Base-by-base conservation (phyloP, 2,113 vertebrate species). In the western clawed frog (Xenopus tropicalis) region DNA sequence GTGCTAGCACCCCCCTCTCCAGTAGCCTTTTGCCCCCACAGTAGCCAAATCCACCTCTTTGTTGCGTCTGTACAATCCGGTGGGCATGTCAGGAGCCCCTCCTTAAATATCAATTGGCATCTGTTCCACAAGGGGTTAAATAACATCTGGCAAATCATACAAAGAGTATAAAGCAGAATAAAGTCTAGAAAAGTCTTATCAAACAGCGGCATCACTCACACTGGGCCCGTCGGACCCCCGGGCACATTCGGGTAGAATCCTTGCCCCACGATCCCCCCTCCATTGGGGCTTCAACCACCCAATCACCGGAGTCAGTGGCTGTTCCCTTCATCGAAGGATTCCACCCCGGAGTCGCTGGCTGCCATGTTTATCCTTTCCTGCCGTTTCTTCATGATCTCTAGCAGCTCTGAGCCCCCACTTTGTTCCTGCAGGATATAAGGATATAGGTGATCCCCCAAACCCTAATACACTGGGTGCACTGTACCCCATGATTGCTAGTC, bases 321-420 rank as follows among this genome's bases (percentile, higher is more conserved):
- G 85, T 90, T 94, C 81, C 92, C 93, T 89, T 98, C 95, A 13
- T 98, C 96, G 70, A 96, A 98, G 65, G 96, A 98, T 81, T 97
- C 95, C 82, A 98, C 95, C 69, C 97, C 97, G 0, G 96, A 98
- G 70, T 99, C 96, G 4, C 91, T 89, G 75, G 93, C 93, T n/a
- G 83, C 85, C n/a, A 89, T 89, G 3, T 88, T 92, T 71, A 99
- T 92, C 78, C 96, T 98, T 86, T 98, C 95, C 89, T 98, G 95
- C 2, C 95, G 87, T 81, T 95, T 89, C 85, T 93, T 88, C 97
- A 99, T 99, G 79, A 99, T 93, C 86, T 98, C 96, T 87, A 93
- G 93, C 24, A 99, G 86, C 86, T 99, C 97, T 1, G 94, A 93
- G 66, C 93, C 95, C 14, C 93, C 93, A 63, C 83, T 89, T 82